A percentile compares a stretch with the other conserved stretches of the same genome.
phyloP scores from a whole-genome alignment of 2,888 invertebrate genomes.

The Embidobia sp. region DNA sequence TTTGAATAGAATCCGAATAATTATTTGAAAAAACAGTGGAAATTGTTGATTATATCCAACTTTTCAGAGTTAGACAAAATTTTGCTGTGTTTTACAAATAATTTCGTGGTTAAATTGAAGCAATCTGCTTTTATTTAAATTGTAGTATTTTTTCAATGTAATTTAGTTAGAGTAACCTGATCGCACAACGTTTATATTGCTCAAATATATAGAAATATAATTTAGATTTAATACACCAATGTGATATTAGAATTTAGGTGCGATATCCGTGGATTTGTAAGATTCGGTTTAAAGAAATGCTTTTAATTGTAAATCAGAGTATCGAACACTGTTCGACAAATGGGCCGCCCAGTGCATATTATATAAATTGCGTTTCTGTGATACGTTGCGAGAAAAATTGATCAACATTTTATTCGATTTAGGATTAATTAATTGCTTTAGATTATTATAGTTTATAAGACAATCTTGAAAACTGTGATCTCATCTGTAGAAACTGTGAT shows the following conservation, averaged over 20 bases:
- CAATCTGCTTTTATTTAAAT: neutral
- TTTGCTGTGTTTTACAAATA: too few species aligned
- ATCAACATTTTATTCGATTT: neutral
- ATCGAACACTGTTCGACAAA: slow-evolving; percentile 57
- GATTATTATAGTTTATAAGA: neutral
- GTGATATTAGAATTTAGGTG: neutral
- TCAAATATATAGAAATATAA: neutral
- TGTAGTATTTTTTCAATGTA: neutral
- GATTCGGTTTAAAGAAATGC: slow-evolving; percentile 5
- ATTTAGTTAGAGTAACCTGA: neutral
- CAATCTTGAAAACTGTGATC: slow-evolving; percentile 61
- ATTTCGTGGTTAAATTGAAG: too few species aligned
- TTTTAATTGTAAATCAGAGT: slow-evolving; percentile 37
- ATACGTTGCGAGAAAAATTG: slow-evolving; percentile 29
- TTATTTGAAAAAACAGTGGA: too few species aligned
- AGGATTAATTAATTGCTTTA: neutral
- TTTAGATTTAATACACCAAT: neutral
- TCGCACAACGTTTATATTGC: slow-evolving; percentile 23
- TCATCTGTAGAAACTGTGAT: slow-evolving; percentile 63
- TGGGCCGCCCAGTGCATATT: slow-evolving; percentile 66
- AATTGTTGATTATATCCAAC: too few species aligned
- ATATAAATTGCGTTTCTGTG: slow-evolving; percentile 60
- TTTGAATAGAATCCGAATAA: too few species aligned
- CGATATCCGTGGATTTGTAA: slow-evolving; percentile 6
- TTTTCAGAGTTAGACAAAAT: too few species aligned